Evolutionary conservation across 2,113 vertebrate genomes (phyloP).

Genomic region (Oryzias melastigma): DNA sequence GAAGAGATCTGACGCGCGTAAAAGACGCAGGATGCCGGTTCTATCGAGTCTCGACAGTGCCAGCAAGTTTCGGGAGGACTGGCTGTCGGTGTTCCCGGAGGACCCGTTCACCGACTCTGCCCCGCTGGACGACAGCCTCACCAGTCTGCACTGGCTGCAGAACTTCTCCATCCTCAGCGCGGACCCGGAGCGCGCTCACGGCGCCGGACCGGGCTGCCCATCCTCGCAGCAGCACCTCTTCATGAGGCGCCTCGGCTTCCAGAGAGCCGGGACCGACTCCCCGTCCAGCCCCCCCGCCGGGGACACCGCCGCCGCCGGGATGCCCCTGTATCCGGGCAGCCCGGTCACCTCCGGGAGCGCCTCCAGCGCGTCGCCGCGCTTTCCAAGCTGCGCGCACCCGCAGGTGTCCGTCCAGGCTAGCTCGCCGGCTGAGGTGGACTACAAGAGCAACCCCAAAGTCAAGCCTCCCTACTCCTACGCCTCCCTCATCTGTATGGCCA

Average conservation of each 20-base stretch:
- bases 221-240: conserved; percentile 68
- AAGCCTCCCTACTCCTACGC: conserved; percentile 87
- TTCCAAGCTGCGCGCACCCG: conserved; percentile 45
- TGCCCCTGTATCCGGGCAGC: conserved; percentile 74
- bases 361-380: conserved; percentile 40
- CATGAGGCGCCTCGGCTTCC: conserved; percentile 63
- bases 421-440: conserved; percentile 76
- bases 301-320: conserved; percentile 79
- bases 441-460: conserved; percentile 79
- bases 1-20: conserved; percentile 30
- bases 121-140: conserved; percentile 83
- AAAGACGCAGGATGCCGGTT: conserved; percentile 75
- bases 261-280: conserved; percentile 69
- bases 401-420: conserved; percentile 61
- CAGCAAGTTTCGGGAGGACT: conserved; percentile 76
- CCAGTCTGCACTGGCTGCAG: conserved; percentile 87
- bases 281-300: conserved; percentile 83
- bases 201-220: conserved; percentile 48
- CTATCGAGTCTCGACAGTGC: conserved; percentile 76
- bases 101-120: conserved; percentile 64
- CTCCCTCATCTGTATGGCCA: conserved; percentile 87
- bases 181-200: conserved; percentile 70
- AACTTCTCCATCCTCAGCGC: conserved; percentile 84
- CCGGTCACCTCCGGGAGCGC: conserved; percentile 73
- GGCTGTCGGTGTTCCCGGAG: conserved; percentile 70